phyloP scores from a whole-genome alignment of 2,888 invertebrate genomes.

The Macrophya alboannulata region DNA sequence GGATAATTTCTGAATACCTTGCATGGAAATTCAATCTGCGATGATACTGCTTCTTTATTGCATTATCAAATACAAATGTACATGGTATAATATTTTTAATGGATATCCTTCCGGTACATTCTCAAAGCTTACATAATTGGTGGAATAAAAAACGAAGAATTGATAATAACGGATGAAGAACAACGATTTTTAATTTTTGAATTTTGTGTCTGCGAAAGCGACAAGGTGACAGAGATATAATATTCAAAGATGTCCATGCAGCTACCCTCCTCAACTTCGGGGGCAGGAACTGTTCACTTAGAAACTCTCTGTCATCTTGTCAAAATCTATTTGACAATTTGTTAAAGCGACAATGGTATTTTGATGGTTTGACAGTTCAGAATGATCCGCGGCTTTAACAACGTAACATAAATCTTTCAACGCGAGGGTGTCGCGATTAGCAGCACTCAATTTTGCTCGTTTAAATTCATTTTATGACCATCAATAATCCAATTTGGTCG shows the following conservation, averaged over 20 bases:
- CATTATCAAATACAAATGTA: not conserved
- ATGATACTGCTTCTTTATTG: not conserved
- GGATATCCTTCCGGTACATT: not conserved
- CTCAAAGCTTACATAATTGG: not conserved
- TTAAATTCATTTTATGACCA: slow-evolving; percentile 21
- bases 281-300: not conserved
- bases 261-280: not conserved
- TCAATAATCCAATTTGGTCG: not conserved
- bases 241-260: not conserved
- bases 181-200: not conserved
- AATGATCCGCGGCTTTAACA: not conserved
- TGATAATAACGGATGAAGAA: not conserved
- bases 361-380: slow-evolving; percentile 9
- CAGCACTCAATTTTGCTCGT: slow-evolving; percentile 4
- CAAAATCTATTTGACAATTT: not conserved
- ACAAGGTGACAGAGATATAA: not conserved
- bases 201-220: not conserved
- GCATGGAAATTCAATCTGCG: not conserved
- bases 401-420: not conserved
- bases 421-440: not conserved
- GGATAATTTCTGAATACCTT: not conserved
- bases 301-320: not conserved
- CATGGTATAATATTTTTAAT: not conserved
- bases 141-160: not conserved
- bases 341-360: not conserved